Percentiles rank a stretch among this genome's conserved stretches.
phyloP scores from a whole-genome alignment of 1,140 invertebrate species.

The Drosophila pseudoobscura region DNA sequence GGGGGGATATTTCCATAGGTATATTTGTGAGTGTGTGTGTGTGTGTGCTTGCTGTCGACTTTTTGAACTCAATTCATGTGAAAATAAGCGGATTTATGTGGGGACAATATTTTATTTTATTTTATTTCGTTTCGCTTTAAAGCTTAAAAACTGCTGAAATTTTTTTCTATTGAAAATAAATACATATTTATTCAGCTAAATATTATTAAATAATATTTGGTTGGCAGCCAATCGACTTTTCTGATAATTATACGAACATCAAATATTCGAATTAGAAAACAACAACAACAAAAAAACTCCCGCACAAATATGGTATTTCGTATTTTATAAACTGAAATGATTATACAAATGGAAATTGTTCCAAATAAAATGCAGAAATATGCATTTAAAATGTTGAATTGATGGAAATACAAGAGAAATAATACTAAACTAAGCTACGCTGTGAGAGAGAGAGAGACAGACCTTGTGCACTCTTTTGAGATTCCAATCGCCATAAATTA shows the following conservation, averaged over 20 bases:
- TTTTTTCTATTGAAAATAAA: not conserved
- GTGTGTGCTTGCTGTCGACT: conserved; percentile 18
- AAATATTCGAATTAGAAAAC: conserved; percentile 2
- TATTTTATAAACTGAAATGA: no score
- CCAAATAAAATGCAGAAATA: not conserved
- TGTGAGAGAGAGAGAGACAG: not conserved
- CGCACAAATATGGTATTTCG: no score
- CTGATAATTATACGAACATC: not conserved
- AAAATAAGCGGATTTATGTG: conserved; percentile 58
- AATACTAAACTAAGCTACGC: no score
- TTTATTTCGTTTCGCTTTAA: not conserved
- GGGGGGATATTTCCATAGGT: no score
- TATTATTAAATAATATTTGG: conserved; percentile 29
- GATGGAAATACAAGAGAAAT: no score
- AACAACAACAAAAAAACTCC: not conserved
- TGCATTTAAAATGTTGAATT: not conserved
- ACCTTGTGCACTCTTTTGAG: no score
- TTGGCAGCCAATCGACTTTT: not conserved
- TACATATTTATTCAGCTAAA: not conserved
- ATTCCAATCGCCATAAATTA: not conserved
- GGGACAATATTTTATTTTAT: conserved; percentile 9
- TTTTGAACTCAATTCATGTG: conserved; percentile 47
- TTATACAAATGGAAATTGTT: no score
- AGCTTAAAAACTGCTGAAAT: conserved; percentile 26
- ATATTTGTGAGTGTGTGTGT: no score